A percentile compares a stretch with the other conserved stretches of the same genome.
These are phyloP conservation scores for Furcifer pardalis DNA, from an alignment of 2,797 vertebrate species.

Conservation along the genomic window DNA sequence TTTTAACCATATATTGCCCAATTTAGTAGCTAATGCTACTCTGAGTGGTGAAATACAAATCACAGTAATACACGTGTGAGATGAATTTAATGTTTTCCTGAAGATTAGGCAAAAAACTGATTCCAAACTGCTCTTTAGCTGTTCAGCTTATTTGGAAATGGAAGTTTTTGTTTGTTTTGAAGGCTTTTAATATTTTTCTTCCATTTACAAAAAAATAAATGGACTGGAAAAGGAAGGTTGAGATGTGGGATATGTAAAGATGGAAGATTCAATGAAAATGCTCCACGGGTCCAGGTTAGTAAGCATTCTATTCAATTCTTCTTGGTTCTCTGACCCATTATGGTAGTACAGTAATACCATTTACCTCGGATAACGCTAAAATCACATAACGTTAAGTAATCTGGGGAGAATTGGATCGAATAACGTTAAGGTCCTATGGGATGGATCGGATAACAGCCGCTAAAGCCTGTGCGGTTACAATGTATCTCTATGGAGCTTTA, in stretches of 20 bases:
- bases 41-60: no score
- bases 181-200: not conserved
- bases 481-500: no score
- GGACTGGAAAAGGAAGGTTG: not conserved
- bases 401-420: no score
- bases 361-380: no score
- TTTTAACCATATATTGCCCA: no score
- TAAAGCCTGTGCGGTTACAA: no score
- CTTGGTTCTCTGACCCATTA: not conserved
- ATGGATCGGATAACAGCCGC: no score
- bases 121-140: not conserved
- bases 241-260: not conserved
- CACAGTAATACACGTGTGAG: no score
- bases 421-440: no score
- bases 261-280: not conserved
- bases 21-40: no score
- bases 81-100: not conserved
- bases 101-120: not conserved
- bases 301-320: not conserved
- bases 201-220: not conserved
- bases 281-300: not conserved
- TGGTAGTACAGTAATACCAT: no score
- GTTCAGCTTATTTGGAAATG: not conserved
- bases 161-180: conserved; percentile 3
- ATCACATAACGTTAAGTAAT: no score